Evolutionary conservation across 2,113 vertebrate genomes (phyloP).

Genomic region (Percina caprodes): DNA sequence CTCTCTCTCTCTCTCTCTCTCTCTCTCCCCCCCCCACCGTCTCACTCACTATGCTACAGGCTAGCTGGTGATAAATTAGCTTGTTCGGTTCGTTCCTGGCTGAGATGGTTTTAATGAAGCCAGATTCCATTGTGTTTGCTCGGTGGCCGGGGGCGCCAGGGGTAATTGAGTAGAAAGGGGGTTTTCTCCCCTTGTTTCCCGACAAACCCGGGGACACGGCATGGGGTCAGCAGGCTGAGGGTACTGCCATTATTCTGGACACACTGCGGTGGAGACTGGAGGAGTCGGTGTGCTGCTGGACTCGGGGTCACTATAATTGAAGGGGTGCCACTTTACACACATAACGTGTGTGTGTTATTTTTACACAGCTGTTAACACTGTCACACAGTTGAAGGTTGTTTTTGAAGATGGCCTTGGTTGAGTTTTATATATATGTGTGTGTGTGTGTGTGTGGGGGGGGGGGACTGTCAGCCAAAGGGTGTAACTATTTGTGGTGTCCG

Average conservation of each 20-base stretch:
- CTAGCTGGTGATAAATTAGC: slow-evolving; percentile 89
- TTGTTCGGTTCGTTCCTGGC: slow-evolving; percentile 87
- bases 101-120: slow-evolving; percentile 95
- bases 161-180: slow-evolving; percentile 96
- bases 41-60: slow-evolving; percentile 24
- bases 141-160: slow-evolving; percentile 86
- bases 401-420: slow-evolving; percentile 3
- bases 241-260: slow-evolving; percentile 88
- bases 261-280: slow-evolving; percentile 83
- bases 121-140: slow-evolving; percentile 91
- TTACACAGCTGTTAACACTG: slow-evolving; percentile 16
- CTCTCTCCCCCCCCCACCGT: background rate
- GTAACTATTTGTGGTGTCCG: slow-evolving; percentile 10
- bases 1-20: slow-evolving; percentile 13
- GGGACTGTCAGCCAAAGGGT: slow-evolving; percentile 14
- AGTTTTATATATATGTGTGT: slow-evolving; percentile 27
- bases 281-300: slow-evolving; percentile 49
- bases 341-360: slow-evolving; percentile 48
- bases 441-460: no score
- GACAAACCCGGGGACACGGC: slow-evolving; percentile 86
- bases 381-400: background rate
- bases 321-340: slow-evolving; percentile 35
- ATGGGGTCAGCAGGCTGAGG: slow-evolving; percentile 87
- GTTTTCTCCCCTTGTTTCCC: slow-evolving; percentile 86
- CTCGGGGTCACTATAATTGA: slow-evolving; percentile 67